Base-by-base conservation (phyloP, 2,888 invertebrate species). In the Lamellibrachia columna region DNA sequence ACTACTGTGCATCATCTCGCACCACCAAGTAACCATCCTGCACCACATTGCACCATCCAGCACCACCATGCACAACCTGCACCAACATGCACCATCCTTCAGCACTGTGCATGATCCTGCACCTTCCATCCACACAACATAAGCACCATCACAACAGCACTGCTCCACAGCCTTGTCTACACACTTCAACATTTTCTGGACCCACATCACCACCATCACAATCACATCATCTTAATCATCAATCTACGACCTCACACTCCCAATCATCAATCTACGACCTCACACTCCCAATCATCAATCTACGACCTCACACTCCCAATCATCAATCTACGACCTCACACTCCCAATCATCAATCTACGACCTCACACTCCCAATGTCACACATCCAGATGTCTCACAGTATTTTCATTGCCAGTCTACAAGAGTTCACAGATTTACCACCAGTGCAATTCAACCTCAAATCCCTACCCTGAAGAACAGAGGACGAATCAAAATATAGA, bases 401-500 rank as follows among this genome's bases (percentile, higher is more conserved):
- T 58, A 15, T 15, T 58, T 8, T 58, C 58, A 58, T 8, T 58
- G 6, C 58, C 58, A 58, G 7, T 58, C 15, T 58, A 15, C 8
- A 11, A 58, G 8, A 15, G 15, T 15, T 11, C 22, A 75, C 75
- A 75, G 22, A 15, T 15, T 2, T 6, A 11, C 22, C 40, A 40
- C 40, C 0, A 40, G 40, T 40, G 6, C 75, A 22, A 75, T 15
- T 75, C 75, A 75, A 75, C 6, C 75, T 75, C 22, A 75, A 8
- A 11, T 22, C 75, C 75, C 75, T 75, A 75, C 75, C 75, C 75
- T 22, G 15, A 75, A 75, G 75, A 75, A 75, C 75, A 3, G 92
- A 92, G 15, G 90, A 53, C 90, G 91, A 52, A 90, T 92, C 92
- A 92, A 93, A 93, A 90, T 92, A 99, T 60, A 98, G 97, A 0